phyloP scores from a whole-genome alignment of 2,113 vertebrate species.

The Camelus bactrianus region DNA sequence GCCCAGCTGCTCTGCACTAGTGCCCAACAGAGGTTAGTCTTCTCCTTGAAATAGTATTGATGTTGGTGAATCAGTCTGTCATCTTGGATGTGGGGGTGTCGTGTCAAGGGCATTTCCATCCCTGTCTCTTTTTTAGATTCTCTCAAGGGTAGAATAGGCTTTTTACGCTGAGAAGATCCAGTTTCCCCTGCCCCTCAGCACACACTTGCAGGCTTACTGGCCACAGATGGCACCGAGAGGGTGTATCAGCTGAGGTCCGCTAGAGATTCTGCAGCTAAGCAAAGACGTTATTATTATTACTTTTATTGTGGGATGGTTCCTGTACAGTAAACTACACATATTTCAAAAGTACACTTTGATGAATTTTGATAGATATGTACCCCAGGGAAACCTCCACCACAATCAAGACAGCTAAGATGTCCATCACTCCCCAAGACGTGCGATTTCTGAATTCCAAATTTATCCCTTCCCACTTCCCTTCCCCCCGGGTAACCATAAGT shows the following conservation, averaged over 20 bases:
- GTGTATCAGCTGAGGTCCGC: conserved; percentile 14
- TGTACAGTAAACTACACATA: too few species aligned
- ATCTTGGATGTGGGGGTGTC: background rate
- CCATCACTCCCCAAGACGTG: too few species aligned
- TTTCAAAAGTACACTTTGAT: too few species aligned
- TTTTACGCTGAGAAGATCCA: conserved; percentile 25
- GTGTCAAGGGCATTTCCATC: conserved; percentile 6
- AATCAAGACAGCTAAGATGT: too few species aligned
- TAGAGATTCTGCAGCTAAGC: background rate
- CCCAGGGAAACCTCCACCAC: too few species aligned
- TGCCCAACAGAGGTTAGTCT: background rate
- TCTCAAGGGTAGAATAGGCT: background rate
- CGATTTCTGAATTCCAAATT: too few species aligned
- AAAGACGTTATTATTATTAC: background rate
- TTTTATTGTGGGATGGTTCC: too few species aligned
- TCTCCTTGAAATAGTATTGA: background rate
- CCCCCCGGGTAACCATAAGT: too few species aligned
- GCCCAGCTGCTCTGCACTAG: background rate
- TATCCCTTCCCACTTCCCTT: too few species aligned
- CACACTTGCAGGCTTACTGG: background rate
- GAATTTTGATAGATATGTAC: too few species aligned
- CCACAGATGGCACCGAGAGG: background rate
- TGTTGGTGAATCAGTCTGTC: background rate
- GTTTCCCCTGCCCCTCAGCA: background rate
- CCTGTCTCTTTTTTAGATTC: background rate